These are phyloP conservation scores for Drosophila antonietae DNA, from an alignment of 2,888 invertebrate species.

Conservation along the genomic window DNA sequence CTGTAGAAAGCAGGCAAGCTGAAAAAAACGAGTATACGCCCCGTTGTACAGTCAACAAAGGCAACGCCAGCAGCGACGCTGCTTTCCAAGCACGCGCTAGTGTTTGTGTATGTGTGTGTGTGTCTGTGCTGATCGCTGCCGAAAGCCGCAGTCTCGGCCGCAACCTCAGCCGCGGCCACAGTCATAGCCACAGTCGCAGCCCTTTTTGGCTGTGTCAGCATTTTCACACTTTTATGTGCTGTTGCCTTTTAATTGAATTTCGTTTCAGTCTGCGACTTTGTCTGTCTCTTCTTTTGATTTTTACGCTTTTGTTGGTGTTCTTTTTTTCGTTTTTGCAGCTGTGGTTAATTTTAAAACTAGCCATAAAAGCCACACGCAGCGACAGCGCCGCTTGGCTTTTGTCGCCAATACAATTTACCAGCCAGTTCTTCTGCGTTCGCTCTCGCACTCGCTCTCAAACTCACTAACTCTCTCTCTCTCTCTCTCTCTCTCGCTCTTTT, in stretches of 20 bases:
- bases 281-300: constrained; percentile 38
- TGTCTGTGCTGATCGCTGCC: constrained; percentile 47
- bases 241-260: constrained; percentile 78
- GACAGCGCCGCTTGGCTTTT: constrained; percentile 58
- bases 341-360: constrained; percentile 78
- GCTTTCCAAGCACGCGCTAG: constrained; percentile 9
- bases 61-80: constrained; percentile 28
- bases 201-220: constrained; percentile 65
- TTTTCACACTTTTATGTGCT: constrained; percentile 72
- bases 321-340: constrained; percentile 55
- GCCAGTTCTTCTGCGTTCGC: constrained; percentile 45
- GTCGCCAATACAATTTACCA: constrained; percentile 62
- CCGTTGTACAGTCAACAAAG: constrained; percentile 69
- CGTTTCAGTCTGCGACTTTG: constrained; percentile 64
- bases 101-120: constrained; percentile 24
- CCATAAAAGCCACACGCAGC: constrained; percentile 74
- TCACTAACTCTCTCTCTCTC: constrained; percentile 15
- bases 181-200: constrained; percentile 34
- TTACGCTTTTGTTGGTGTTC: constrained; percentile 14
- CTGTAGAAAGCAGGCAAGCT: constrained; percentile 67
- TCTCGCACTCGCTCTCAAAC: constrained; percentile 14
- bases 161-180: constrained; percentile 29
- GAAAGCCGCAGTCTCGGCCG: constrained; percentile 43
- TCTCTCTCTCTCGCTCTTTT: constrained; percentile 13
- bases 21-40: constrained; percentile 80